A percentile compares a stretch with the other conserved stretches of the same genome.
These are phyloP conservation scores for Aphyosemion australe DNA, from an alignment of 2,113 vertebrate genomes.

Conservation along the genomic window DNA sequence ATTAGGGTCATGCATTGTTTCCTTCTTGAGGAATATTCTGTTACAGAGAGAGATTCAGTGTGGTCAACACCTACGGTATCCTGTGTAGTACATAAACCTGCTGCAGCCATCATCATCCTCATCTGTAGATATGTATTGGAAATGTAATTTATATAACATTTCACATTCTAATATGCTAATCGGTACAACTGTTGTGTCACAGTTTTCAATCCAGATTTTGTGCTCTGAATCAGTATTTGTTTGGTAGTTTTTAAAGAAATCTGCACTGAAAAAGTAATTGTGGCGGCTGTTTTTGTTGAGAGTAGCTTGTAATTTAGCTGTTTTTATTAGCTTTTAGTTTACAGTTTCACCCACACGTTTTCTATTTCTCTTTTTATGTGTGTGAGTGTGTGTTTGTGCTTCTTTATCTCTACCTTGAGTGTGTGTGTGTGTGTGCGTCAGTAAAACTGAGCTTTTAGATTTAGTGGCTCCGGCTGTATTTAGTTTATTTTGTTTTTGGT, in stretches of 20 bases:
- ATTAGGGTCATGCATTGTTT: slow-evolving; percentile 10
- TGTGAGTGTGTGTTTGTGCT: slow-evolving; percentile 15
- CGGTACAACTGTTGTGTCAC: slow-evolving; percentile 43
- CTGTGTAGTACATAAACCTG: slow-evolving; percentile 40
- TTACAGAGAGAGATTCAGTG: slow-evolving; percentile 12
- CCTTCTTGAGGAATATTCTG: slow-evolving; percentile 1
- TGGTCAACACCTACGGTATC: slow-evolving; percentile 24
- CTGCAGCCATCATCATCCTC: slow-evolving; percentile 21
- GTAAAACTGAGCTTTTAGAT: slow-evolving; percentile 11
- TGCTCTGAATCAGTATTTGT: slow-evolving; percentile 64
- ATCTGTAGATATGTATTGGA: slow-evolving; percentile 76
- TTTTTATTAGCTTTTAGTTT: slow-evolving; percentile 53
- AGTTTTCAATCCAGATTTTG: slow-evolving; percentile 57
- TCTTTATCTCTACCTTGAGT: slow-evolving; percentile 23
- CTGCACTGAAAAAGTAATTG: slow-evolving; percentile 48
- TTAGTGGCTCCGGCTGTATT: slow-evolving; percentile 29
- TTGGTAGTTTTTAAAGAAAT: slow-evolving; percentile 64
- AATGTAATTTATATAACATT: slow-evolving; percentile 75
- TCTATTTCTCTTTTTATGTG: slow-evolving; percentile 20
- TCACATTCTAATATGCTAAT: slow-evolving; percentile 62
- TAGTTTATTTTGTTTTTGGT: slow-evolving; percentile 17
- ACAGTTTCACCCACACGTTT: slow-evolving; percentile 43
- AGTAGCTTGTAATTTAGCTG: slow-evolving; percentile 50
- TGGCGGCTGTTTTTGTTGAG: slow-evolving; percentile 61
- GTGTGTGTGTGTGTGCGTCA: slow-evolving; percentile 1